Conservation (phyloP, 2,113 vertebrate genomes). For the Acanthisitta chloris region DNA sequence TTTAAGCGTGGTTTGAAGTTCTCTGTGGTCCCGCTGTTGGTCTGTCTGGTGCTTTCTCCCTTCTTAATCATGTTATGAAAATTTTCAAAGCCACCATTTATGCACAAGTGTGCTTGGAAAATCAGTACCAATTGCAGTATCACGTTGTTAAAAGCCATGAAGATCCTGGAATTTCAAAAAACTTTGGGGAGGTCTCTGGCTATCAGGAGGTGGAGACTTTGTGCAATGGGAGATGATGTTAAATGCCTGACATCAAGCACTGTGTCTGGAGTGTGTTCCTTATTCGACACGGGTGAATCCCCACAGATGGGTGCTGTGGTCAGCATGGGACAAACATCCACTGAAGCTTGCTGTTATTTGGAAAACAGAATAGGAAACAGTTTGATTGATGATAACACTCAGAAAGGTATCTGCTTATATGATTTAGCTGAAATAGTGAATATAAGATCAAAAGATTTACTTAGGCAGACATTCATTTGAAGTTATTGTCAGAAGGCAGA, state of each 20-base stretch:
- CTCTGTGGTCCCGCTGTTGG: neutral
- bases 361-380: neutral
- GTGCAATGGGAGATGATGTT: neutral
- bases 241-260: neutral
- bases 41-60: neutral
- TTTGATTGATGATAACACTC: neutral
- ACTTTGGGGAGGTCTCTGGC: neutral
- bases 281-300: neutral
- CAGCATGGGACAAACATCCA: neutral
- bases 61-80: neutral
- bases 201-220: neutral
- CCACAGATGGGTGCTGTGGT: neutral
- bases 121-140: neutral
- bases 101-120: neutral
- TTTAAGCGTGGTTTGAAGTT: neutral
- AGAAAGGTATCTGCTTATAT: neutral
- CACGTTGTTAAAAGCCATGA: neutral
- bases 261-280: accelerated
- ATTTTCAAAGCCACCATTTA: neutral
- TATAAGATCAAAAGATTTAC: neutral
- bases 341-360: neutral
- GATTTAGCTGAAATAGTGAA: neutral
- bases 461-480: neutral
- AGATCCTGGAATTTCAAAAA: neutral
- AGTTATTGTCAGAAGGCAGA: neutral